Evolutionary conservation across 2,797 vertebrate species (phyloP), one percentile per base, ranked within the genome.

Genomic region (Silurus lanzhouensis): DNA sequence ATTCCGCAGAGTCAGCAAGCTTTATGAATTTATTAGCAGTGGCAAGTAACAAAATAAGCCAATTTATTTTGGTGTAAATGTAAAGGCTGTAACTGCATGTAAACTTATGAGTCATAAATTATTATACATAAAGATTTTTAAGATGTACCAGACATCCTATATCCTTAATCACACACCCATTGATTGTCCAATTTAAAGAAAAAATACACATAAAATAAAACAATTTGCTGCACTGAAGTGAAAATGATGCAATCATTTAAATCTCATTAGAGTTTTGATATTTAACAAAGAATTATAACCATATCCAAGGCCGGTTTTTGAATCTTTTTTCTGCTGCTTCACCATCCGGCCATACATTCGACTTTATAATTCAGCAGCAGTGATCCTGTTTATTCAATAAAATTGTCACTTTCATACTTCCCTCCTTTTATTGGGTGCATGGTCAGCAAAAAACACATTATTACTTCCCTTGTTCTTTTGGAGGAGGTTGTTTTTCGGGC

Each of bases 361-460:
- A n/a, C 27, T 82, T 82, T n/a, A 70, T 82, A 70, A 82, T 82
- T 82, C 57, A 82, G 66, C 19, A 83, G 85, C 75, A 75, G 38
- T 48, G 61, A 66, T 76, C 22, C 84, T 84, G 67, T 87, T 83
- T 88, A 75, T 81, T 75, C 77, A 6, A 75, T 84, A 82, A 67
- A 61, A 81, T 75, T 80, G 20, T 81, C 52, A 68, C 80, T 71
- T 83, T 70, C 66, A 78, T 77, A 71, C 63, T 64, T 77, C 48
- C 44, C 12, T 31, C 19, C 72, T 12, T 64, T 60, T 61, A 22
- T 15, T 25, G 25, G 27, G 81, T 87, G 83, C 48, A 20, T 63
- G 78, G 31, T 84, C 78, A 77, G 79, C 68, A 78, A 86, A 67
- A 78, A 74, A 17, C 52, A 31, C 64, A 57, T 70, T 82, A 82